A percentile compares a stretch with the other conserved stretches of the same genome.
phyloP scores from a whole-genome alignment of 1,140 invertebrate species.

The Drosophila paulistorum region DNA sequence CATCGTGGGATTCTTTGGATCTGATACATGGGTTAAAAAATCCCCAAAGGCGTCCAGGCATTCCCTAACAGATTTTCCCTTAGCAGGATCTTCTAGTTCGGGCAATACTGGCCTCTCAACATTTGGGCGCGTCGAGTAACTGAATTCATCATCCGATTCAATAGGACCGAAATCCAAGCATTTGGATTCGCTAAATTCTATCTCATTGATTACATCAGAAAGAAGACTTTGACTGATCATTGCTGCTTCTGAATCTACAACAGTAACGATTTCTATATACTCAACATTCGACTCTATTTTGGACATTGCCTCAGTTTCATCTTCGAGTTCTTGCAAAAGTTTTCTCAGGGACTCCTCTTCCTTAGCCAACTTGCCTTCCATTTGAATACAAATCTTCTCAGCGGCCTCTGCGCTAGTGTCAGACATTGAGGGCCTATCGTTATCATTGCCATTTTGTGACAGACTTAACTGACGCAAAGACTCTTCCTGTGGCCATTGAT shows the following conservation, averaged over 20 bases:
- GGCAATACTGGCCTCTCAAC: slow-evolving; percentile 34
- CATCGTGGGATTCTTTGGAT: slow-evolving; percentile 6
- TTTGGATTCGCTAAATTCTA: slow-evolving; percentile 41
- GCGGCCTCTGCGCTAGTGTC: slow-evolving; percentile 38
- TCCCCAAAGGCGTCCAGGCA: slow-evolving; percentile 53
- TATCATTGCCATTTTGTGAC: background rate
- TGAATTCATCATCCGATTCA: slow-evolving; percentile 71
- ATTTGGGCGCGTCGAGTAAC: slow-evolving; percentile 53
- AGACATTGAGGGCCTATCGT: background rate
- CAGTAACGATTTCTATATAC: slow-evolving; percentile 10
- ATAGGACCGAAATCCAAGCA: slow-evolving; percentile 57
- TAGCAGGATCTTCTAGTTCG: slow-evolving; percentile 53
- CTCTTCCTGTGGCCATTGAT: slow-evolving; percentile 53
- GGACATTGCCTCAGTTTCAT: slow-evolving; percentile 41
- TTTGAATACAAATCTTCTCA: slow-evolving; percentile 32
- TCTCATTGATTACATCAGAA: slow-evolving; percentile 49
- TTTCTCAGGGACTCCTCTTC: slow-evolving; percentile 50
- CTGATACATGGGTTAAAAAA: slow-evolving; percentile 34
- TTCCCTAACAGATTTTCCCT: slow-evolving; percentile 60
- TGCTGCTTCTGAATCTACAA: background rate
- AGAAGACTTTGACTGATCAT: slow-evolving; percentile 38
- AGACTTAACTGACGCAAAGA: slow-evolving; percentile 43
- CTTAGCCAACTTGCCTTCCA: slow-evolving; percentile 43
- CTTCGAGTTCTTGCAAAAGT: slow-evolving; percentile 62
- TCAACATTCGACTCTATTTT: slow-evolving; percentile 25